These are phyloP conservation scores for Parus major DNA, from an alignment of 2,113 vertebrate genomes.

Conservation along the genomic window DNA sequence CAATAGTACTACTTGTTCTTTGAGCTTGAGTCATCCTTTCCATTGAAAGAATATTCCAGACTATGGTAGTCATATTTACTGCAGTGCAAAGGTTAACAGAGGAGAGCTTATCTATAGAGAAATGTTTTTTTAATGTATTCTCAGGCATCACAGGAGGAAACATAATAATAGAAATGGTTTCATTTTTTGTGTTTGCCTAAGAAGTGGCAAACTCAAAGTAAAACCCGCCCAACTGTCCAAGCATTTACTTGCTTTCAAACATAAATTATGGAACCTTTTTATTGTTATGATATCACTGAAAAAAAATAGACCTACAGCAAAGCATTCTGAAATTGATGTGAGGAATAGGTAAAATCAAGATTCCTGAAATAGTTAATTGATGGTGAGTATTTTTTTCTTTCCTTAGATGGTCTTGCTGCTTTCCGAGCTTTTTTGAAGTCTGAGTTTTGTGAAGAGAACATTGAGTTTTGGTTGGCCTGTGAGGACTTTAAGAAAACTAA, in stretches of 20 bases:
- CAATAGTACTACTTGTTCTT: not conserved
- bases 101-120: not conserved
- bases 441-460: constrained; percentile 92
- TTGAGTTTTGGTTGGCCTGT: constrained; percentile 90
- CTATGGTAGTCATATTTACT: constrained; percentile 31
- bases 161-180: not conserved
- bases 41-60: constrained; percentile 9
- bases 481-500: constrained; percentile 87
- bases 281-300: not conserved
- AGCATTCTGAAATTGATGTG: not conserved
- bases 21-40: constrained; percentile 57
- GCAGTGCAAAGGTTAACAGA: constrained; percentile 25
- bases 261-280: not conserved
- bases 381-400: not conserved
- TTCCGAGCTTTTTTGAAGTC: constrained; percentile 87
- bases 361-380: not conserved
- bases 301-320: not conserved
- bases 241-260: not conserved
- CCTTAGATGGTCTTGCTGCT: constrained; percentile 65
- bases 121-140: too few relatives aligned
- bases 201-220: not conserved
- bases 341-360: not conserved
- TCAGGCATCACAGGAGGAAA: not conserved
- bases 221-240: not conserved
- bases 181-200: not conserved